Evolutionary conservation across 2,113 vertebrate genomes (phyloP).

Genomic region (Megaceryle maxima): DNA sequence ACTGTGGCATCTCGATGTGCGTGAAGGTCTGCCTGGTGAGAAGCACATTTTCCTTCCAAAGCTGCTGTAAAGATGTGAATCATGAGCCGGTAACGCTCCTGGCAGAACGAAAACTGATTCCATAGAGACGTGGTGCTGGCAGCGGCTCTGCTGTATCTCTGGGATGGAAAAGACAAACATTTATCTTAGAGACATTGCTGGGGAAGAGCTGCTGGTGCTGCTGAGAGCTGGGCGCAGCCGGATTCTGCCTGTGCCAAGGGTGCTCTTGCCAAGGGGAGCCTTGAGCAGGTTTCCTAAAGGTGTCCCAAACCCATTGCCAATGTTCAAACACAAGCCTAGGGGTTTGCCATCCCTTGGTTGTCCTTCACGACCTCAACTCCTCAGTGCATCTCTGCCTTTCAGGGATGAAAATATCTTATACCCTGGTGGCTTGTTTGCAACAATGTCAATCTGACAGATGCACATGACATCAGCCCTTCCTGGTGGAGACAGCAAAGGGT

Average conservation of each 20-base stretch:
- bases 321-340: neutral
- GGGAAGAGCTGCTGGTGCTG: neutral
- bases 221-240: accelerated
- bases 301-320: neutral
- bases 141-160: neutral
- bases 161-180: constrained; percentile 4
- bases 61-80: constrained; percentile 52
- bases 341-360: neutral
- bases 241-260: neutral
- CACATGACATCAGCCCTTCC: neutral
- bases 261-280: neutral
- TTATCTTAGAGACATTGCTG: neutral
- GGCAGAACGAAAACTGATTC: neutral
- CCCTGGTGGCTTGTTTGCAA: accelerated
- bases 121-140: constrained; percentile 6
- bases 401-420: neutral
- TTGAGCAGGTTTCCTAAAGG: neutral
- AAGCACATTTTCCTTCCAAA: constrained; percentile 35
- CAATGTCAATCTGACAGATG: accelerated
- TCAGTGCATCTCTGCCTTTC: accelerated
- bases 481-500: neutral
- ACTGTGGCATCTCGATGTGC: neutral
- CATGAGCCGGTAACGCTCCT: constrained; percentile 39
- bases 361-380: neutral
- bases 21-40: neutral